phyloP scores from a whole-genome alignment of 2,797 vertebrate species.

The Pterois miles region DNA sequence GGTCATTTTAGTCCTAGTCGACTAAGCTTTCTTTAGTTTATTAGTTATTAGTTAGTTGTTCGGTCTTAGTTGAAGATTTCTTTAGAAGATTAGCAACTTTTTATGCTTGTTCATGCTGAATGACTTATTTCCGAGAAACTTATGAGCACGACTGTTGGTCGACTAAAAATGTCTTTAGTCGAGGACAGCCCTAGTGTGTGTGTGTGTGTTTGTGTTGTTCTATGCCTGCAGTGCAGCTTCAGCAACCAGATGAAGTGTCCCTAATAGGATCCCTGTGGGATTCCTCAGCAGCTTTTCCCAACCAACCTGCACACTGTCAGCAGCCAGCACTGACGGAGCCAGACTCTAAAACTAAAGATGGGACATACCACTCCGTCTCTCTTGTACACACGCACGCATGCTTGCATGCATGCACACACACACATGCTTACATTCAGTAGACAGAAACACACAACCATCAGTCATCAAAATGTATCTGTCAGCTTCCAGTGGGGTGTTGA shows the following conservation, averaged over 20 bases:
- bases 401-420: background rate
- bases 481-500: conserved; percentile 12
- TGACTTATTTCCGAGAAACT: too few species aligned
- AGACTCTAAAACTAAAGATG: conserved; percentile 46
- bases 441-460: conserved; percentile 21
- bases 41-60: too few species aligned
- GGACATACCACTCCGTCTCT: conserved; percentile 5
- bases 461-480: conserved; percentile 32
- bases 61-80: too few species aligned
- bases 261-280: conserved; percentile 78
- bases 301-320: conserved; percentile 58
- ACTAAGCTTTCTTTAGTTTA: too few species aligned
- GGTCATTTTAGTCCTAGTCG: too few species aligned
- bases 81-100: too few species aligned
- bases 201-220: conserved; percentile 6
- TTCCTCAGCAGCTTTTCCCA: conserved; percentile 66
- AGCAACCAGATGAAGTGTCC: conserved; percentile 66
- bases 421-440: background rate
- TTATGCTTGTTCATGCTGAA: too few species aligned
- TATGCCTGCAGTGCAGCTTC: conserved; percentile 53
- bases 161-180: background rate
- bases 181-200: background rate
- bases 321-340: conserved; percentile 65
- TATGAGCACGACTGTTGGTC: background rate
- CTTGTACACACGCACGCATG: background rate